Percentiles rank a stretch among this genome's conserved stretches.
Conservation (phyloP, 2,797 vertebrate genomes). For the Lepidocolaptes lacrymiger region DNA sequence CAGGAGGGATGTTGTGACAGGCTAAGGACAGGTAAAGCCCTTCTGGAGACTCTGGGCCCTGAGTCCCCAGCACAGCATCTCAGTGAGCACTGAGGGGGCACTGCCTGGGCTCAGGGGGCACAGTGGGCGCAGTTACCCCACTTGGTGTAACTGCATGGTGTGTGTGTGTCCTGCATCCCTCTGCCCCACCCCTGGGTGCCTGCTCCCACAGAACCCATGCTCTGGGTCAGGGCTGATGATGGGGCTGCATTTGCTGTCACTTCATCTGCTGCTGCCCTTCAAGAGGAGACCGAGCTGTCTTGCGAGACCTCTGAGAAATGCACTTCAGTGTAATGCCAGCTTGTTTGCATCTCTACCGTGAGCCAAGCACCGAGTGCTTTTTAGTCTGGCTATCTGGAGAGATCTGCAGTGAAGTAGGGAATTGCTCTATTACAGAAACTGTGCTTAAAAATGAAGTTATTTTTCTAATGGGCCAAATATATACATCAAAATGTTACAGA, state of each 20-base stretch:
- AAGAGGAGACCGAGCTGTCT: neutral
- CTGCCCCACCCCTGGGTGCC: accelerated
- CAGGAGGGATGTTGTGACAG: neutral
- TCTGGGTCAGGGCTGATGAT: neutral
- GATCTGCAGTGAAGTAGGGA: neutral
- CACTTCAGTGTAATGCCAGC: neutral
- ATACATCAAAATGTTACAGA: neutral
- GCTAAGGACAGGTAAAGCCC: neutral
- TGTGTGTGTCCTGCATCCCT: neutral
- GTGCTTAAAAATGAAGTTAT: conserved; percentile 22
- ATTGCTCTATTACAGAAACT: neutral
- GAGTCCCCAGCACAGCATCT: neutral
- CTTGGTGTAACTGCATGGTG: accelerated
- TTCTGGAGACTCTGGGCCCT: neutral
- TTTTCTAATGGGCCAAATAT: conserved; percentile 29
- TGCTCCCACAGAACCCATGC: accelerated
- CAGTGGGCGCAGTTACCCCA: neutral
- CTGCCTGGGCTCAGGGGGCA: neutral
- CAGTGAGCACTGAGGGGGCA: neutral
- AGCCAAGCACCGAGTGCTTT: neutral
- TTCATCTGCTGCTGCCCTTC: neutral
- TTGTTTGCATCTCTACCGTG: neutral
- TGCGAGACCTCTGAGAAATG: neutral
- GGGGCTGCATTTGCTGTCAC: neutral
- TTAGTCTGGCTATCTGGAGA: neutral